Evolutionary conservation across 2,888 invertebrate genomes (phyloP).

Genomic region (Tryphoninae sp.): DNA sequence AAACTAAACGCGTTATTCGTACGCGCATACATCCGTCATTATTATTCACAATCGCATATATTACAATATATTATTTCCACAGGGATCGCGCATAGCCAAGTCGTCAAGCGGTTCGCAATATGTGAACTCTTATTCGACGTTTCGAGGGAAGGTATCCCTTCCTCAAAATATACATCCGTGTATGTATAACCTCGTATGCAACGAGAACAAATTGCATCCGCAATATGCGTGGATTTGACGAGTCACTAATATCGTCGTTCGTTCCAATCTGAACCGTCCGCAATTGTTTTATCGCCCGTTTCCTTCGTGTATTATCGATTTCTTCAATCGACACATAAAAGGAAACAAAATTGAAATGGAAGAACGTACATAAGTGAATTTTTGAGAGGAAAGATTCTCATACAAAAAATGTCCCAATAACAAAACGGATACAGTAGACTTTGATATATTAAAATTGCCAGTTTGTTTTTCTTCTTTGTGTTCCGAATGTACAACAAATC

Average conservation of each 20-base stretch:
- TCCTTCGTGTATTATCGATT: not conserved
- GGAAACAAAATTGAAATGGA: not conserved
- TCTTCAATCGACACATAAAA: not conserved
- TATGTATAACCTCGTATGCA: not conserved
- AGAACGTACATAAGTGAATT: not conserved
- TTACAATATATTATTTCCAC: constrained; percentile 5
- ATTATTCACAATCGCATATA: constrained; percentile 19
- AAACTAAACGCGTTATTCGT: constrained; percentile 2
- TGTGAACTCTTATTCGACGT: constrained; percentile 27
- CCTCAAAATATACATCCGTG: not conserved
- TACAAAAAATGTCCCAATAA: not conserved
- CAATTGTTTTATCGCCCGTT: constrained; percentile 2
- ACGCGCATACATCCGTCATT: constrained; percentile 17
- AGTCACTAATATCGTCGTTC: constrained; percentile 21
- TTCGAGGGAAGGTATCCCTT: constrained; percentile 6
- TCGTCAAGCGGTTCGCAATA: constrained; percentile 19
- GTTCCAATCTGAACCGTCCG: constrained; percentile 17
- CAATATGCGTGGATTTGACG: constrained; percentile 21
- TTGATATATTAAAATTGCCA: not conserved
- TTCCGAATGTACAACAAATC: not conserved
- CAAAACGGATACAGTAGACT: not conserved
- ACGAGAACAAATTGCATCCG: constrained; percentile 30
- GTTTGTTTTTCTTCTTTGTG: not conserved
- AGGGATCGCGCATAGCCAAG: not conserved
- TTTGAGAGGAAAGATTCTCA: not conserved